A percentile compares a stretch with the other conserved stretches of the same genome.
Evolutionary conservation across 1,140 invertebrate species (phyloP).

Genomic region (Brachionus rotundiformis): DNA sequence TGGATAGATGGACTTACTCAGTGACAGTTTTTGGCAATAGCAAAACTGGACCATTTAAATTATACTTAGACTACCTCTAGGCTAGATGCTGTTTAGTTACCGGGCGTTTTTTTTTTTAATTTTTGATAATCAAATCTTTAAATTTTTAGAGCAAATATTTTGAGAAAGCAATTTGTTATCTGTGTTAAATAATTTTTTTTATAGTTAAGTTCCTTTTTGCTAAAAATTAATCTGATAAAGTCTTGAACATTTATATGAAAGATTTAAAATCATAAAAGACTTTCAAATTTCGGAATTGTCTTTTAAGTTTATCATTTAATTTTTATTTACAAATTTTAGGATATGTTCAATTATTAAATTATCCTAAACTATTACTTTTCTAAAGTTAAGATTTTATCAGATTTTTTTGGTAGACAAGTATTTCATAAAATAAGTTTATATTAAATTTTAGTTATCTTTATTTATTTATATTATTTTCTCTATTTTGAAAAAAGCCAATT

Average conservation of each 20-base stretch:
- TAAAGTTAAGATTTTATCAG: too few species aligned
- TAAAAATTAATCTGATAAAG: background rate
- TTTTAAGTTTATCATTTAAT: background rate
- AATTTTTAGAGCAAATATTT: too few species aligned
- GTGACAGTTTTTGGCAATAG: constrained; percentile 3
- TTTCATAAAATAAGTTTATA: too few species aligned
- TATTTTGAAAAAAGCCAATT: too few species aligned
- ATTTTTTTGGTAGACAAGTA: too few species aligned
- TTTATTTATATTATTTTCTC: too few species aligned
- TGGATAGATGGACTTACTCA: background rate
- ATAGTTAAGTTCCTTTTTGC: background rate
- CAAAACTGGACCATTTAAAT: constrained; percentile 34
- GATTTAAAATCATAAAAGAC: background rate
- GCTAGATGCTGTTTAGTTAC: background rate
- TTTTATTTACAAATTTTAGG: background rate
- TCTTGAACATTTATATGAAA: background rate
- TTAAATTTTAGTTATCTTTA: too few species aligned
- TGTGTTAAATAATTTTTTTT: background rate
- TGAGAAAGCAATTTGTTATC: too few species aligned
- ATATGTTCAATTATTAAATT: too few species aligned
- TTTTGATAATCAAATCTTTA: too few species aligned
- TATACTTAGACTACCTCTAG: constrained; percentile 24
- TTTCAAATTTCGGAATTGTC: background rate
- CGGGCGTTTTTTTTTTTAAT: background rate
- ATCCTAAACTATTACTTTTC: too few species aligned